Base-by-base conservation (phyloP, 2,113 vertebrate genomes). In the Brachypteracias leptosomus region DNA sequence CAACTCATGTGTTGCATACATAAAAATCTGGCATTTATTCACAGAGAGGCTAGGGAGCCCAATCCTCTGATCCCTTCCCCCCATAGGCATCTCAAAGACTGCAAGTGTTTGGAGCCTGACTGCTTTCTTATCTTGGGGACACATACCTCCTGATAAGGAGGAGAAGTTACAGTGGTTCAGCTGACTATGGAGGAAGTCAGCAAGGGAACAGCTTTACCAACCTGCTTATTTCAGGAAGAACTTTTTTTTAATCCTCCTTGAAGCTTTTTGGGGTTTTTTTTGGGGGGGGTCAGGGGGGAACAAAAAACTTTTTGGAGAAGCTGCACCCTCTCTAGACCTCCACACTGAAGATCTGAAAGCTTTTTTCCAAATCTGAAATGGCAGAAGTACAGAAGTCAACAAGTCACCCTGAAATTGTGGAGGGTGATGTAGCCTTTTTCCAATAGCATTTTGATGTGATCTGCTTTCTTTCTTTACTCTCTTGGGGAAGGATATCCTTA, bases 61-160 rank as follows among this genome's bases (percentile, higher is more conserved):
- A 92, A 1, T 82, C 57, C 66, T 92, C 72, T 77, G 55, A 74
- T 44, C 40, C 36, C 19, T 86, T 71, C 61, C 71, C 42, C 42
- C 38, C 46, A 65, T 0, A 54, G 61, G 54, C n/a, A 88, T 35
- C 80, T 78, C 66, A 92, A 90, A 96, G 52, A 28, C 65, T 94
- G 57, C 57, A 89, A 81, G 49, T 36, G 15, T 67, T 87, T 65
- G 65, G 47, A 86, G 61, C 54, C 74, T 85, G 86, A 44, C 71
- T 59, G 67, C 54, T 78, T 0, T 0, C 68, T 94, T 92, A 95
- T 89, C 92, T 94, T 82, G 71, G 36, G 92, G 76, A 52, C 75
- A 72, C 86, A 85, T 29, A 68, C 44, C 84, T 92, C 80, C 86
- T 57, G 90, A 90, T 92, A 93, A 92, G 73, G 66, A 90, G 31